These are phyloP conservation scores for Molossus molossus DNA, from an alignment of 2,797 vertebrate species.

Conservation along the genomic window DNA sequence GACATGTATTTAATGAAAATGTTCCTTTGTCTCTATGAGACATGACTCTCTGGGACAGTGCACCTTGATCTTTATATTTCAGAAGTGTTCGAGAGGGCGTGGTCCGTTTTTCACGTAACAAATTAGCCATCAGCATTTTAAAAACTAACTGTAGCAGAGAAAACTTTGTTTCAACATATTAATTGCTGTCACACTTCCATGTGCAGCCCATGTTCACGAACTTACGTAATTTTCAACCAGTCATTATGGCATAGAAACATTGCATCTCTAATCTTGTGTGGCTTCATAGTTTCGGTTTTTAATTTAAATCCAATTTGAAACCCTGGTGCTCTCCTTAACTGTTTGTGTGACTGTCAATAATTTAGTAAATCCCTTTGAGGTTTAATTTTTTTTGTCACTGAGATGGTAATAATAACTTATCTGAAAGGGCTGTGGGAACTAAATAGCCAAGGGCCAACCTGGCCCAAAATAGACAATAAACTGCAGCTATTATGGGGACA, in stretches of 20 bases:
- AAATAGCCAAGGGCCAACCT: slow-evolving; percentile 30
- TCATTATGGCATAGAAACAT: slow-evolving; percentile 16
- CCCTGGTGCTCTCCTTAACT: not conserved
- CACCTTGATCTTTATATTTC: not conserved
- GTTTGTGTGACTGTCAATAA: not conserved
- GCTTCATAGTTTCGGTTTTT: not conserved
- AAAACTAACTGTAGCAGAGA: not conserved
- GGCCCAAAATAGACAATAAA: slow-evolving; percentile 33
- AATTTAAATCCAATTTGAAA: slow-evolving; percentile 50
- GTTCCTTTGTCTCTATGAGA: not conserved
- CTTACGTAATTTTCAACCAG: not conserved
- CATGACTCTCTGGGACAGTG: not conserved
- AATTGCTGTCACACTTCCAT: slow-evolving; percentile 28
- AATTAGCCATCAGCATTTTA: slow-evolving; percentile 38
- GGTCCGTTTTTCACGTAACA: not conserved
- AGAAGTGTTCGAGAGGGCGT: not conserved
- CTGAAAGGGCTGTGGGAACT: slow-evolving; percentile 3
- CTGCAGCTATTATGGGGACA: not conserved
- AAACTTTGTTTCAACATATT: slow-evolving; percentile 41
- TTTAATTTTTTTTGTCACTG: slow-evolving; percentile 36
- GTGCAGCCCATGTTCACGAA: not conserved
- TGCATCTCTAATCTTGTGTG: not conserved
- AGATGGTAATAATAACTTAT: not conserved
- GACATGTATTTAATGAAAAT: slow-evolving; percentile 53
- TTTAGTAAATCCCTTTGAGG: slow-evolving; percentile 34